Base-by-base conservation (phyloP, 2,888 invertebrate species). In the Agrochola litura region DNA sequence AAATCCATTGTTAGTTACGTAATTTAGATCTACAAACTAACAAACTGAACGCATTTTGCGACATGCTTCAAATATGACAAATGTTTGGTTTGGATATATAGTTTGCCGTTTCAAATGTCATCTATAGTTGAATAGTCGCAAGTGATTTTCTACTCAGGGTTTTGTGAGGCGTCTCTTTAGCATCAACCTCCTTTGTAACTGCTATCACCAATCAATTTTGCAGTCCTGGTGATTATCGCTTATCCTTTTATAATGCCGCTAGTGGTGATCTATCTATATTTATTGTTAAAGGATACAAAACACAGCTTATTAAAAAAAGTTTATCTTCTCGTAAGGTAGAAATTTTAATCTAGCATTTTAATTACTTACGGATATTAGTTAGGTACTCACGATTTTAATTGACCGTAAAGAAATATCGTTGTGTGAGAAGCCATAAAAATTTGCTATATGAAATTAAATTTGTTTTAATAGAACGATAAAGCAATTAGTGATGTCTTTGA, bases 1-100 rank as follows among this genome's bases (percentile, higher is more conserved):
- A 30, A 63, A 41, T 64, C 72, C 63, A 79, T 72, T 78, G 77
- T 79, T 72, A 49, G 63, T 61, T 37, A 41, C 63, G 46, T 54
- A 25, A 52, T 77, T 66, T 60, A 43, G 19, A 41, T 46, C n/a
- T n/a, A 25, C 25, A 25, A 77, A 77, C n/a, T n/a, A 41, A 19
- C 25, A 6, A 30, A 37, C 1, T 46, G 22, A 56, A 69, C 6
- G 9, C 41, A 79, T 63, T 56, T 54, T 61, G 46, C 30, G n/a
- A 52, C 3, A 43, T 49, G 12, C 16, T 60, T 37, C 19, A 30
- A 16, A 30, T 25, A n/a, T 12, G 5, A 37, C 49, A 12, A n/a
- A 43, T 19, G 12, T n/a, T 37, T 58, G 16, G 19, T n/a, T 25
- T n/a, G 3, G n/a, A 22, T 69, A 25, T 65, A n/a, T 46, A 10